phyloP scores from a whole-genome alignment of 1,140 invertebrate species.

The Meloidogyne floridensis region DNA sequence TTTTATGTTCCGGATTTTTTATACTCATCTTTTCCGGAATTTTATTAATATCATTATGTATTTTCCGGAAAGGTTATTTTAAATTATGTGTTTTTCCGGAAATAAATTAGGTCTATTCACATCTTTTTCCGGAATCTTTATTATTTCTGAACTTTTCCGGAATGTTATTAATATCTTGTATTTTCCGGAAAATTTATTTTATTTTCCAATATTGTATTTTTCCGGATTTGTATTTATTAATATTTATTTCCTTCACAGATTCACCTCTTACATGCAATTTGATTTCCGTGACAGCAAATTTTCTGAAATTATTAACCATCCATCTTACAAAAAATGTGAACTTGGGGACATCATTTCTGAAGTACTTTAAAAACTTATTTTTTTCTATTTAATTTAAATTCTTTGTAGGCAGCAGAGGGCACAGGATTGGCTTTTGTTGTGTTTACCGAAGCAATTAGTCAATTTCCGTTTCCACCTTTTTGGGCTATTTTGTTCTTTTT shows the following conservation, averaged over 20 bases:
- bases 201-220: not conserved
- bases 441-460: slow-evolving; percentile 86
- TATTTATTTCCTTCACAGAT: not conserved
- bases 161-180: too few species aligned
- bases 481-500: slow-evolving; percentile 90
- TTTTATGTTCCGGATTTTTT: too few species aligned
- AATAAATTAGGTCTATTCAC: too few species aligned
- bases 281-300: slow-evolving; percentile 52
- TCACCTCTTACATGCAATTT: slow-evolving; percentile 27
- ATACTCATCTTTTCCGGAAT: too few species aligned
- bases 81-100: too few species aligned
- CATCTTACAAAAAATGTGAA: slow-evolving; percentile 53
- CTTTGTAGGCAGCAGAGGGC: slow-evolving; percentile 81
- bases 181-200: not conserved
- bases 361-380: slow-evolving; percentile 26
- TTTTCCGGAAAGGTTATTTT: not conserved
- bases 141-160: too few species aligned
- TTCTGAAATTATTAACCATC: slow-evolving; percentile 46
- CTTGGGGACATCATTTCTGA: slow-evolving; percentile 54
- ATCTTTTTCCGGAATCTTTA: too few species aligned
- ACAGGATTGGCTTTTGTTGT: slow-evolving; percentile 88
- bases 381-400: slow-evolving; percentile 7
- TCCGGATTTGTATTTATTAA: not conserved
- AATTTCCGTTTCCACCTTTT: slow-evolving; percentile 83
- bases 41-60: not conserved